Evolutionary conservation across 2,888 invertebrate genomes (phyloP), one percentile per base, ranked within the genome.

Genomic region (Ptilodon capucinus): DNA sequence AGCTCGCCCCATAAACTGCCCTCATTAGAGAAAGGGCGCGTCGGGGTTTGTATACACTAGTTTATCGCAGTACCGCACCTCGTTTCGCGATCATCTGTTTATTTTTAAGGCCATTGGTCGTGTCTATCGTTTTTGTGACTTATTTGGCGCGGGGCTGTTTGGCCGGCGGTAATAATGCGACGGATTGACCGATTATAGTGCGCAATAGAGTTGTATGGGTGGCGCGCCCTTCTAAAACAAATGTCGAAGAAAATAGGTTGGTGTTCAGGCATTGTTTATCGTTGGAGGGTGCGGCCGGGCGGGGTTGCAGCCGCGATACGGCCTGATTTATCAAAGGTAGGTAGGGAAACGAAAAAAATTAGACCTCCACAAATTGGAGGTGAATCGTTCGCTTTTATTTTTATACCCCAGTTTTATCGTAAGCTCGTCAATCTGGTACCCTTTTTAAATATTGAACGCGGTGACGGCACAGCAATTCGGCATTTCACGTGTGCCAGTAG

Each of bases 1-100:
- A 84, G 76, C 79, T 71, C 68, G 77, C 80, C 82, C 84, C 81
- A 86, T 87, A 86, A 88, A 88, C 76, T 78, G 82, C 75, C 84
- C 88, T 87, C 89, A 88, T 90, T 90, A 90, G 84, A 70, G 77
- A 84, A 84, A 86, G 88, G 89, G 86, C 84, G 86, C 79, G 82
- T 55, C 83, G 57, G 64, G 73, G 76, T 78, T 75, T 82, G 69
- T 80, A 76, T 73, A 82, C 81, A 85, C 74, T 63, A 75, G 79
- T 86, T 86, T 90, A 90, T 85, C 77, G 83, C 81, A 79, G 79
- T 68, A 79, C 82, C 81, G 69, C 70, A 79, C 82, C 82, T 81
- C 79, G 81, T 86, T 84, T 70, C 72, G 60, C 73, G 81, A 85
- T 86, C 81, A 84, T 86, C 84, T 89, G 86, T 90, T 84, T 89